phyloP scores from a whole-genome alignment of 2,113 vertebrate genomes.

The Tragelaphus scriptus region DNA sequence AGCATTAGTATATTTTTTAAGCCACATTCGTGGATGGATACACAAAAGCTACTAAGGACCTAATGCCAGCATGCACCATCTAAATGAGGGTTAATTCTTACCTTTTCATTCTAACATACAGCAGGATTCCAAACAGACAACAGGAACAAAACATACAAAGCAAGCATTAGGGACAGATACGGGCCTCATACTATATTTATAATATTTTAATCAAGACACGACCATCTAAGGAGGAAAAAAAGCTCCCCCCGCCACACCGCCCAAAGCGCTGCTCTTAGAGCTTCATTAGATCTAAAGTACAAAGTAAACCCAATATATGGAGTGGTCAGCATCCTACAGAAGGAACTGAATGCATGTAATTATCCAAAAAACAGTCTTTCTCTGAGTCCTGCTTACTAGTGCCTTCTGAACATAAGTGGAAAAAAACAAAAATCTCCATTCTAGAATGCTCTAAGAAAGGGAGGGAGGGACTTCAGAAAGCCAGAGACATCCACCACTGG shows the following conservation, averaged over 20 bases:
- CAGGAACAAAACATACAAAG: conserved; percentile 97
- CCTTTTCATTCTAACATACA: conserved; percentile 99
- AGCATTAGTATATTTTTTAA: conserved; percentile 64
- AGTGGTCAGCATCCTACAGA: neutral
- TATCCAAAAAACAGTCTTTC: conserved; percentile 16
- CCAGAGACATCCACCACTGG: neutral
- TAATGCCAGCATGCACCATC: conserved; percentile 89
- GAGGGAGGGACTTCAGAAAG: neutral
- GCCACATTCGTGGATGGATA: conserved; percentile 52
- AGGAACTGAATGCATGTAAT: neutral
- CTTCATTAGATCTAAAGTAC: neutral
- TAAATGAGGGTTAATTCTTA: conserved; percentile 92
- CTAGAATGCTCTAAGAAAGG: neutral
- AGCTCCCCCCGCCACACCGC: neutral
- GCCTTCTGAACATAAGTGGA: conserved; percentile 9
- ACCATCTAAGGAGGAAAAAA: conserved; percentile 43
- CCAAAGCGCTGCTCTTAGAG: conserved; percentile 10
- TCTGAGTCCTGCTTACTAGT: neutral
- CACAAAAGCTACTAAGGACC: conserved; percentile 73
- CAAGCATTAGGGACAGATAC: conserved; percentile 92
- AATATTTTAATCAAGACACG: conserved; percentile 72
- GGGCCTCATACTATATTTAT: conserved; percentile 72
- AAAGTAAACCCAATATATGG: conserved; percentile 14
- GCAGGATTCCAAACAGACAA: conserved; percentile 99
- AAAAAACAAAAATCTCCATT: conserved; percentile 20